Conservation (phyloP, 1,140 invertebrate genomes). For the Forficula auricularia region DNA sequence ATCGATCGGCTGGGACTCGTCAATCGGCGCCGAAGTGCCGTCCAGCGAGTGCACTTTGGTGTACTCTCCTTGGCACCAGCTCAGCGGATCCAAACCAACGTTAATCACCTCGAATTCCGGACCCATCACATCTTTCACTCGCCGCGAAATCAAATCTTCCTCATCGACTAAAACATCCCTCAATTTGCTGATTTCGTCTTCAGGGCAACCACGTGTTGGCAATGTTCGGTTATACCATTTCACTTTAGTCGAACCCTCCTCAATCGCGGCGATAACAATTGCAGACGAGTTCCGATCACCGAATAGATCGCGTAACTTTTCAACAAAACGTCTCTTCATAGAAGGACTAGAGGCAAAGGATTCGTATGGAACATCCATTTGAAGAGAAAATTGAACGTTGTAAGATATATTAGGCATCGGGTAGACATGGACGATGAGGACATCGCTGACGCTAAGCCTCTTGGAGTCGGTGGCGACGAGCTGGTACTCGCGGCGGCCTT, state of each 20-base stretch:
- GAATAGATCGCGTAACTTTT: conserved; percentile 53
- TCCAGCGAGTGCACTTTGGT: conserved; percentile 29
- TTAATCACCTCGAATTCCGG: conserved; percentile 60
- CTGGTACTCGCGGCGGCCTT: conserved; percentile 55
- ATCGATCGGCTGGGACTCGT: conserved; percentile 30
- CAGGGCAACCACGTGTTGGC: conserved; percentile 48
- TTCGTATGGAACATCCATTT: conserved; percentile 51
- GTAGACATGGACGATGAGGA: conserved; percentile 55
- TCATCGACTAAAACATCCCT: conserved; percentile 45
- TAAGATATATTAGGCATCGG: conserved; percentile 32
- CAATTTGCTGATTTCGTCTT: conserved; percentile 50
- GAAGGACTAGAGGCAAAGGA: conserved; percentile 47
- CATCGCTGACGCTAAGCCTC: conserved; percentile 52
- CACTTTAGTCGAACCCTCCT: conserved; percentile 42
- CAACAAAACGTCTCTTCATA: conserved; percentile 56
- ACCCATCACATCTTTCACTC: conserved; percentile 51
- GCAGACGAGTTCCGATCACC: conserved; percentile 51
- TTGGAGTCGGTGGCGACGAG: conserved; percentile 42
- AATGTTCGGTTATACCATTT: conserved; percentile 64
- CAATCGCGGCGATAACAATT: conserved; percentile 40
- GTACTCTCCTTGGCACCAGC: conserved; percentile 45
- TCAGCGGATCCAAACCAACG: conserved; percentile 48
- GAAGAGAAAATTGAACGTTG: conserved; percentile 60
- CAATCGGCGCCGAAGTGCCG: conserved; percentile 18
- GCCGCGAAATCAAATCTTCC: conserved; percentile 39